These are phyloP conservation scores for Vidua macroura DNA, from an alignment of 2,113 vertebrate species.

Conservation along the genomic window DNA sequence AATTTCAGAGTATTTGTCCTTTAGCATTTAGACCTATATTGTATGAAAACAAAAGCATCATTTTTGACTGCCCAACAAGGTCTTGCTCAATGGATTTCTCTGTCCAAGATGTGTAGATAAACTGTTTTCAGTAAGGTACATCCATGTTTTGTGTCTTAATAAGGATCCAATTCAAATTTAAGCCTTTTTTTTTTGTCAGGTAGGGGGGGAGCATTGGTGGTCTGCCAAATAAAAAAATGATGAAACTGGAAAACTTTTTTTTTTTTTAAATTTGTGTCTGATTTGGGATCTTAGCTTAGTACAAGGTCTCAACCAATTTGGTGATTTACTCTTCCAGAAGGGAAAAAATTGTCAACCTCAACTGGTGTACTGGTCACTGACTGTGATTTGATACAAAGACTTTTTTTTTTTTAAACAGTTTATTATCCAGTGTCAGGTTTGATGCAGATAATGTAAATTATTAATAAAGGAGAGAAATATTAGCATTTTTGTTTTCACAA, in stretches of 20 bases:
- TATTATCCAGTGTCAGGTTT: not conserved
- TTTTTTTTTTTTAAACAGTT: not conserved
- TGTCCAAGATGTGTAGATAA: not conserved
- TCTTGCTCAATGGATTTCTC: not conserved
- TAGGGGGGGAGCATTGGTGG: rapidly evolving
- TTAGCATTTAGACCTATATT: not conserved
- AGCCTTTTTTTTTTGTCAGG: not conserved
- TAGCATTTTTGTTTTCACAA: not conserved
- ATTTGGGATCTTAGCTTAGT: not conserved
- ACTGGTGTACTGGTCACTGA: not conserved
- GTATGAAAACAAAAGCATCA: not conserved
- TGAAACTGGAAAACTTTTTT: not conserved
- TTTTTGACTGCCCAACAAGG: not conserved
- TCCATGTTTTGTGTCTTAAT: not conserved
- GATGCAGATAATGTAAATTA: not conserved
- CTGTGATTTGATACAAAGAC: not conserved
- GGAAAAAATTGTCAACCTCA: not conserved
- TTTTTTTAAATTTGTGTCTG: not conserved
- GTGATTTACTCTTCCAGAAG: not conserved
- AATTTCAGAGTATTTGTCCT: not conserved
- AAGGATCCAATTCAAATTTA: not conserved
- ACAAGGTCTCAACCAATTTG: rapidly evolving
- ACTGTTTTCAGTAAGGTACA: not conserved
- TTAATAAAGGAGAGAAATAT: not conserved
- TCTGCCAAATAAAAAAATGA: not conserved